Conservation (phyloP, 1,140 invertebrate species). For the Idris sp. region DNA sequence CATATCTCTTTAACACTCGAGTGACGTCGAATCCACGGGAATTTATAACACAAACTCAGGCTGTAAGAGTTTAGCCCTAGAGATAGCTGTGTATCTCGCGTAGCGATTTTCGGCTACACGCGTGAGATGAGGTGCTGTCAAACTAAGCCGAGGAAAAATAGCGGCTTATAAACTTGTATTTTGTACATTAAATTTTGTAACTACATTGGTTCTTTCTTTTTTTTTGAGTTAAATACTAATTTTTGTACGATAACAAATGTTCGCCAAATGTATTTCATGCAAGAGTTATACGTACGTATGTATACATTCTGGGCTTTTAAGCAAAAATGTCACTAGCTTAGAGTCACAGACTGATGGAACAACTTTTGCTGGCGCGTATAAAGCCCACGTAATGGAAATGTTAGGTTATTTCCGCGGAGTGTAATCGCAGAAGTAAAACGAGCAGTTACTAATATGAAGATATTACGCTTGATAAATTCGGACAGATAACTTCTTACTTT, state of each 20-base stretch:
- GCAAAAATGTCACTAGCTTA: conserved; percentile 22
- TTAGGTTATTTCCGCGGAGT: conserved; percentile 23
- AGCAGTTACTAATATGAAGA: conserved; percentile 24
- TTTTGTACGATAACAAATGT: conserved; percentile 37
- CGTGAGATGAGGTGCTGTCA: conserved; percentile 11
- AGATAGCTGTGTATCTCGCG: conserved; percentile 18
- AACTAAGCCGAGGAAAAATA: conserved; percentile 54
- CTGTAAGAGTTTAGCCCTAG: conserved; percentile 36
- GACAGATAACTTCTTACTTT: conserved; percentile 13
- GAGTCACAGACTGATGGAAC: conserved; percentile 27
- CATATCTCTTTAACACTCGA: conserved; percentile 59
- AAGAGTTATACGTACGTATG: no score
- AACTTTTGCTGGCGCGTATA: conserved; percentile 24
- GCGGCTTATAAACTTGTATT: conserved; percentile 54
- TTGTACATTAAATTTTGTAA: no score
- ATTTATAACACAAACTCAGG: conserved; percentile 47
- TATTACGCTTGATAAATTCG: conserved; percentile 25
- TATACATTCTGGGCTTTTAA: conserved; percentile 25
- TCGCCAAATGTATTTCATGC: conserved; percentile 20
- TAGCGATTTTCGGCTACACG: conserved; percentile 39
- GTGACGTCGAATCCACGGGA: conserved; percentile 38
- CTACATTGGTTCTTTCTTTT: no score
- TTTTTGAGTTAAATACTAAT: conserved; percentile 37
- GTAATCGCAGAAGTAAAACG: conserved; percentile 28
- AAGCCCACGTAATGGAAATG: conserved; percentile 22